These are phyloP conservation scores for Synanthedon myopaeformis DNA, from an alignment of 2,888 invertebrate species.

Conservation along the genomic window DNA sequence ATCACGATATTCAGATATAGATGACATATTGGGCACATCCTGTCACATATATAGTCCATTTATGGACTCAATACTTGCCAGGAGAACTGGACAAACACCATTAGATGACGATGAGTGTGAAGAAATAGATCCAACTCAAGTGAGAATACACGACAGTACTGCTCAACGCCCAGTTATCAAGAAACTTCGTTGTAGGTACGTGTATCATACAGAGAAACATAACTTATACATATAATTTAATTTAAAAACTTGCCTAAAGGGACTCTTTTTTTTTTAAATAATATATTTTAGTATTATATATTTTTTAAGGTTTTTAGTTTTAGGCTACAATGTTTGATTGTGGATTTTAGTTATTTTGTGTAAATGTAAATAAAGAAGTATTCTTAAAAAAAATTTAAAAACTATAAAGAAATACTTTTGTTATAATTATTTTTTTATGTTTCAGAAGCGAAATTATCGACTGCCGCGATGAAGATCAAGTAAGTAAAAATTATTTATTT, in stretches of 20 bases:
- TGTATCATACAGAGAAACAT: too few species aligned
- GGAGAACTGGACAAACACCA: slow-evolving; percentile 44
- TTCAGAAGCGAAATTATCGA: slow-evolving; percentile 60
- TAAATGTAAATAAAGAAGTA: too few species aligned
- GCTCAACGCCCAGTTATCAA: slow-evolving; percentile 78
- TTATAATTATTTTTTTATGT: slow-evolving; percentile 12
- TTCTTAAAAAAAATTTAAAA: too few species aligned
- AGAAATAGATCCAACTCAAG: slow-evolving; percentile 82
- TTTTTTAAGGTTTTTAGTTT: too few species aligned
- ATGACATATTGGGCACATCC: slow-evolving; percentile 83
- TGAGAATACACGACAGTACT: slow-evolving; percentile 83
- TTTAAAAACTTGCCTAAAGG: too few species aligned
- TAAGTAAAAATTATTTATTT: slow-evolving; percentile 28
- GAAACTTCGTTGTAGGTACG: slow-evolving; percentile 70
- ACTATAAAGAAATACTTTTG: too few species aligned
- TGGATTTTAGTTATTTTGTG: too few species aligned
- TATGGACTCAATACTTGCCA: slow-evolving; percentile 68
- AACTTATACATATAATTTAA: too few species aligned
- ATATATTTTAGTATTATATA: too few species aligned
- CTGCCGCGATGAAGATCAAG: slow-evolving; percentile 51
- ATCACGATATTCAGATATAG: slow-evolving; percentile 87
- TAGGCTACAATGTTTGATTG: too few species aligned
- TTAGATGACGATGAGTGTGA: slow-evolving; percentile 71
- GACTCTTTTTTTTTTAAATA: too few species aligned
- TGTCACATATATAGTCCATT: slow-evolving; percentile 74